Conservation (phyloP, 1,140 invertebrate species). For the Sminthurides bifidus region DNA sequence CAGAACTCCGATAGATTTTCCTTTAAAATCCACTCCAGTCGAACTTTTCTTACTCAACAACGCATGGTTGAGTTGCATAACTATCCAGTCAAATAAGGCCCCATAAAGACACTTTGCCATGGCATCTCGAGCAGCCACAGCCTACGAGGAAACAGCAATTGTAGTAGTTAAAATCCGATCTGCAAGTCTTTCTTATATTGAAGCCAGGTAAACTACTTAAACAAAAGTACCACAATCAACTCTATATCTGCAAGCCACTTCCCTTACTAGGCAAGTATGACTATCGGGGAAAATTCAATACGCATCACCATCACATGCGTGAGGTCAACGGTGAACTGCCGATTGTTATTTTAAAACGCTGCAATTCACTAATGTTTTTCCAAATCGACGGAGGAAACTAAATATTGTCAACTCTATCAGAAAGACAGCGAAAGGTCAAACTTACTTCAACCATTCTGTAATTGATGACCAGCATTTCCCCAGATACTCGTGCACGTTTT, state of each 20-base stretch:
- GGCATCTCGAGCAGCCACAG: conserved; percentile 82
- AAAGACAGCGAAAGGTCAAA: neutral
- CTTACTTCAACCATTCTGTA: conserved; percentile 56
- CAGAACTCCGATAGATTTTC: conserved; percentile 82
- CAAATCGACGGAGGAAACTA: too few species aligned
- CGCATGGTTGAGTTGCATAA: conserved; percentile 78
- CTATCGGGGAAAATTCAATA: too few species aligned
- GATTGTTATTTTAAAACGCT: too few species aligned
- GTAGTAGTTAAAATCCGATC: conserved; percentile 7
- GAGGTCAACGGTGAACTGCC: too few species aligned
- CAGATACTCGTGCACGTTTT: conserved; percentile 68
- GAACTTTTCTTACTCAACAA: conserved; percentile 70
- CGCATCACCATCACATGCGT: too few species aligned
- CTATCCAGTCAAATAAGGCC: conserved; percentile 95
- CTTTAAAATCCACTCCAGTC: conserved; percentile 54
- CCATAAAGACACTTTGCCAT: conserved; percentile 96
- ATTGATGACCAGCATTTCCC: conserved; percentile 85
- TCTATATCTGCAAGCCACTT: too few species aligned
- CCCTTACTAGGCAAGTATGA: too few species aligned
- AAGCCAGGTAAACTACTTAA: too few species aligned
- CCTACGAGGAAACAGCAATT: conserved; percentile 43
- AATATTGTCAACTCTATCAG: neutral
- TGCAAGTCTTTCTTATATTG: too few species aligned
- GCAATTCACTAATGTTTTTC: too few species aligned
- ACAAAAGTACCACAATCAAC: too few species aligned